These are phyloP conservation scores for Platalea minor DNA, from an alignment of 2,797 vertebrate genomes.

Conservation along the genomic window DNA sequence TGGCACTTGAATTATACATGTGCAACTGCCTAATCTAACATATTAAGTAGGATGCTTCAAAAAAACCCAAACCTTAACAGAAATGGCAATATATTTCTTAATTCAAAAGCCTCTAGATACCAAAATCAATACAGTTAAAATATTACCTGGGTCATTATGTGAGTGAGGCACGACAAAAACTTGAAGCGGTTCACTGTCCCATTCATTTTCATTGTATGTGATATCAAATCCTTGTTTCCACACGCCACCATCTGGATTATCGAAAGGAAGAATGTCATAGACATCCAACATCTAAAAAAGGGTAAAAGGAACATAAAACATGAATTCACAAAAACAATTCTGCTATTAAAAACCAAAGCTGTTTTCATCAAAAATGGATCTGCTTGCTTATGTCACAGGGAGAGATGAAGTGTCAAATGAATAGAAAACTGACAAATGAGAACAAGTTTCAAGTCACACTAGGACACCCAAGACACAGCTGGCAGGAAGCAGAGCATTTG, in stretches of 20 bases:
- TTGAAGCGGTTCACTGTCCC: slow-evolving; percentile 85
- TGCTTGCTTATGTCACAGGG: not conserved
- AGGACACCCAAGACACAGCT: not conserved
- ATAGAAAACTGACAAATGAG: not conserved
- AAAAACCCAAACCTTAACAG: not conserved
- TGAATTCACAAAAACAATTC: not conserved
- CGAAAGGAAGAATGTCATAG: slow-evolving; percentile 86
- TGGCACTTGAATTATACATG: not conserved
- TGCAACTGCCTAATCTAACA: not conserved
- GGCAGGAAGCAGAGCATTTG: not conserved
- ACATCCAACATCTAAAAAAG: slow-evolving; percentile 88
- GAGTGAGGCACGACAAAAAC: slow-evolving; percentile 92
- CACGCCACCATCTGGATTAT: slow-evolving; percentile 89
- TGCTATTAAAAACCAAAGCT: not conserved
- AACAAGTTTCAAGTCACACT: not conserved
- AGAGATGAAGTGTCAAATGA: not conserved
- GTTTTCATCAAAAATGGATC: not conserved
- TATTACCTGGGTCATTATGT: slow-evolving; percentile 92
- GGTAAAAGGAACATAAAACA: not conserved
- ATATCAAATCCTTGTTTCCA: slow-evolving; percentile 97
- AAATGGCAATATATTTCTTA: not conserved
- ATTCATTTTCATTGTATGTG: slow-evolving; percentile 82
- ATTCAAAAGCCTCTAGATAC: not conserved
- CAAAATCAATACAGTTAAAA: not conserved
- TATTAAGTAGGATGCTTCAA: not conserved